Evolutionary conservation across 2,113 vertebrate genomes (phyloP), one percentile per base, ranked within the genome.

Genomic region (Megatriorchis doriae): DNA sequence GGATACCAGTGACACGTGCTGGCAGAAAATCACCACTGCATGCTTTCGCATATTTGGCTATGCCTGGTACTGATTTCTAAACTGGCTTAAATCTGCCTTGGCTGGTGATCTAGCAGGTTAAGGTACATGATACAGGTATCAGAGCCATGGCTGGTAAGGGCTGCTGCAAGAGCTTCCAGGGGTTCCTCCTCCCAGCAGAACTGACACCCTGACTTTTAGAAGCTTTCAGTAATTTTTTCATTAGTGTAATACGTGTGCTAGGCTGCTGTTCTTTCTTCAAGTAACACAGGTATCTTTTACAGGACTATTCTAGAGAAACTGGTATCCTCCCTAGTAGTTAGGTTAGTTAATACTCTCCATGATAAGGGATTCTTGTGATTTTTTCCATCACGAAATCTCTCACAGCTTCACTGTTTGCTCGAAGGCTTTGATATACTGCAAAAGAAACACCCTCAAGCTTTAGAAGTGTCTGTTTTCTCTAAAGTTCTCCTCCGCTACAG

Each of bases 1-100:
- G 90, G 87, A 95, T 95, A 88, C 90, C 92, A 96, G 94, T 97
- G 96, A 95, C 94, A 96, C 32, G 74, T 96, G 93, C 96, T 96
- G 96, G 93, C 96, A 97, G 94, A 96, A 97, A 90, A 93, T 65
- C 79, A 93, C 85, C 90, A 94, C 74, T 94, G 90, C 94, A 90
- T 62, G 87, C 74, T 92, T 85, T 68, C 80, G 79, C 53, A n/a
- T 94, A 53, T 91, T 91, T 95, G 93, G 43, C 81, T 80, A 4
- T 72, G 42, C 11, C 70, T 65, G 18, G 0, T 8, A 22, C 74
- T 73, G 66, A 23, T 80, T 93, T 88, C 66, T 94, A 56, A 80
- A 65, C 66, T 62, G 74, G 40, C 40, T 94, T 56, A 29, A 83
- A 52, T 65, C 61, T 56, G 61, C 61, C 58, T 52, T 61, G 81